Base-by-base conservation (phyloP, 2,888 invertebrate genomes). In the Philopedon plagiatum region DNA sequence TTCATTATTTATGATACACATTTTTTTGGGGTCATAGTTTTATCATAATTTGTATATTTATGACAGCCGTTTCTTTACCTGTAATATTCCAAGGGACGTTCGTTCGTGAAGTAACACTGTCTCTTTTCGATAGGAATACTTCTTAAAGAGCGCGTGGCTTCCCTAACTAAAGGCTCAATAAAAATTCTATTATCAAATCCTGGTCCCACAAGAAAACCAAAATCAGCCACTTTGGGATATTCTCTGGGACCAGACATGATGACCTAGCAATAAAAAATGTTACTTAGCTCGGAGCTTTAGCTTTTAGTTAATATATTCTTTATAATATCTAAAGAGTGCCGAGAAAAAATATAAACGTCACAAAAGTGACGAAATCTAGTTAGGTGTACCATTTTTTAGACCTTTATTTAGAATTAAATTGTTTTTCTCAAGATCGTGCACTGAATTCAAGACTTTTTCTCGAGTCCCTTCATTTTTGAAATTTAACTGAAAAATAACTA, bases 201-300 rank as follows among this genome's bases (percentile, higher is more conserved):
- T 0, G 94, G 91, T 1, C 91, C 88, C 61, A 93, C 87, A 4
- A 93, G 87, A 71, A 93, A 92, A 0, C 93, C 94, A 73, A 91
- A 90, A 78, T 93, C 92, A 4, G 91, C 90, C 71, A 95, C 92
- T 85, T 93, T 93, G 0, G 94, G 94, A 0, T 92, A 91, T 81
- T 94, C 94, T 0, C 92, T 91, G 0, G 95, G 94, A 83, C 91
- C 94, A 78, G 94, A 94, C 0, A 94, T 87, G 8, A 94, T 86
- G 60, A 94, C 89, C 93, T 93, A 39, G 11, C 32, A 41, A 29
- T 5, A 29, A 29, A 29, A 29, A 29, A 7, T 2, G n/a, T 41
- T 13, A 41, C 4, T 13, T 2, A 15, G n/a, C 4, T 34, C 7
- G 9, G n/a, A 37, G 11, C n/a, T n/a, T n/a, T n/a, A n/a, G n/a